Evolutionary conservation across 2,888 invertebrate species (phyloP).

Genomic region (Ernsta delagoae): DNA sequence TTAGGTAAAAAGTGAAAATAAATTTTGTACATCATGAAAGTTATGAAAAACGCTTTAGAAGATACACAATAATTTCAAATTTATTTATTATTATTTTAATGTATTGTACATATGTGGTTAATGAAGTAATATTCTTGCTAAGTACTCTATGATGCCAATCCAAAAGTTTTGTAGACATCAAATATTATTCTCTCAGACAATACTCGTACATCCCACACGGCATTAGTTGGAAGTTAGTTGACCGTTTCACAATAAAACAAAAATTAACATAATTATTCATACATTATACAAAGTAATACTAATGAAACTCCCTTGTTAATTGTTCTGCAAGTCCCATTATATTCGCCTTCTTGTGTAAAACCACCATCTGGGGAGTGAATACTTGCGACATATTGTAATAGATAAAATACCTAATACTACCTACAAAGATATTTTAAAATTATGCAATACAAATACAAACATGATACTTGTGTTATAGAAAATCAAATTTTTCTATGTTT

Average conservation of each 20-base stretch:
- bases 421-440: too few relatives aligned
- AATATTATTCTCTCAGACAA: constrained; percentile 6
- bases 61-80: too few relatives aligned
- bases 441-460: too few relatives aligned
- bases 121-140: neutral
- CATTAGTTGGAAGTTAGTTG: constrained; percentile 8
- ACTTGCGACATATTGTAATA: neutral
- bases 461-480: too few relatives aligned
- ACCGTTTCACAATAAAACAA: constrained; percentile 13
- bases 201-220: constrained; percentile 6
- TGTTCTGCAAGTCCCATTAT: constrained; percentile 6
- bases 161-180: neutral
- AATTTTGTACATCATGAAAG: too few relatives aligned
- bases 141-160: neutral
- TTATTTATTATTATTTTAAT: too few relatives aligned
- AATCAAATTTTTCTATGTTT: too few relatives aligned
- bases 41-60: too few relatives aligned
- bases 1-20: too few relatives aligned
- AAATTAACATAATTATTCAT: constrained; percentile 16
- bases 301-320: constrained; percentile 14
- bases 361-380: neutral
- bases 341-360: constrained; percentile 20
- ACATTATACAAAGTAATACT: constrained; percentile 3
- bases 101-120: too few relatives aligned
- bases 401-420: too few relatives aligned